These are phyloP conservation scores for Pachyramphus minor DNA, from an alignment of 2,113 vertebrate genomes.

Conservation along the genomic window DNA sequence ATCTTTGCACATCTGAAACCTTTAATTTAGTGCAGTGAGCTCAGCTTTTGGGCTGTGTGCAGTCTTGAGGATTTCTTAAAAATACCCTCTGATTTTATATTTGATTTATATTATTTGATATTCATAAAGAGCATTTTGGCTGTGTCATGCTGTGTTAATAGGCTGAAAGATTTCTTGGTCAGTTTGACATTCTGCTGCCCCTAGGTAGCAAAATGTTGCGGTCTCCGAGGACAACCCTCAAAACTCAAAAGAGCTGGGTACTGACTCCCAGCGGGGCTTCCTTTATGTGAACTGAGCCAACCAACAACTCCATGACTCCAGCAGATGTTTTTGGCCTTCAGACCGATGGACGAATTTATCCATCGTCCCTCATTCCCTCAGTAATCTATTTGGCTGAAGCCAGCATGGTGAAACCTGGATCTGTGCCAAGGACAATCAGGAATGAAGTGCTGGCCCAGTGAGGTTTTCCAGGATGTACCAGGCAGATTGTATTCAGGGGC, in stretches of 20 bases:
- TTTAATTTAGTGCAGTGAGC: not conserved
- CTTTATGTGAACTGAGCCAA: slow-evolving; percentile 61
- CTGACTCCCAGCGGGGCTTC: not conserved
- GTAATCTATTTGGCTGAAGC: slow-evolving; percentile 38
- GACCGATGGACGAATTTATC: slow-evolving; percentile 55
- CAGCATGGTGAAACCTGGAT: slow-evolving; percentile 62
- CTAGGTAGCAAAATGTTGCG: slow-evolving; percentile 3
- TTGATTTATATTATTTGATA: not conserved
- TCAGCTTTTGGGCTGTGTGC: not conserved
- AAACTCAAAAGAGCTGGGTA: slow-evolving; percentile 51
- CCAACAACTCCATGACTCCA: slow-evolving; percentile 70
- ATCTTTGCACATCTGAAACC: not conserved
- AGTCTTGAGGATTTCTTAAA: not conserved
- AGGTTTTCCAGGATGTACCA: slow-evolving; percentile 55
- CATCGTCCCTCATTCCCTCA: slow-evolving; percentile 58
- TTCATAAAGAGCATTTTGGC: not conserved
- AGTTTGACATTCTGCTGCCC: slow-evolving; percentile 47
- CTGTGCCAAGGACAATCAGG: slow-evolving; percentile 57
- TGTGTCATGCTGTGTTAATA: not conserved
- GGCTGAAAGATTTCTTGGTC: not conserved
- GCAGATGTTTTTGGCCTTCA: slow-evolving; percentile 69
- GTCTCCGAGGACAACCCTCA: slow-evolving; percentile 30
- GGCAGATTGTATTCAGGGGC: slow-evolving; percentile 10
- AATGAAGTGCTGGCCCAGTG: slow-evolving; percentile 20
- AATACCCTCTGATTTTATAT: not conserved